These are phyloP conservation scores for Meloidogyne exigua DNA, from an alignment of 1,140 invertebrate species.

Conservation along the genomic window DNA sequence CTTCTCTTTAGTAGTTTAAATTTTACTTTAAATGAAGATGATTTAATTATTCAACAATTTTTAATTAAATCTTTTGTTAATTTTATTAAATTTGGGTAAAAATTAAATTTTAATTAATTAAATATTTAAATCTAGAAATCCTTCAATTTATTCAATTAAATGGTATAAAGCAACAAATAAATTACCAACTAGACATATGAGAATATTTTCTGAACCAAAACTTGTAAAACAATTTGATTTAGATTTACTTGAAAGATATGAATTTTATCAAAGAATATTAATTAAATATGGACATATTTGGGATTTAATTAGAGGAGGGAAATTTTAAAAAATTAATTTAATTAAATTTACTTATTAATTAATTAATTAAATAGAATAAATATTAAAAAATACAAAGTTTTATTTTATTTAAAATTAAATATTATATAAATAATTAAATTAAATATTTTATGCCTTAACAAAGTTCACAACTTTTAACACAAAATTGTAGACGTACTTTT, in stretches of 20 bases:
- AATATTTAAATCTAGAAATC: constrained; percentile 7
- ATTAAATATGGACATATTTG: background rate
- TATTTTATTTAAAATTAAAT: too few relatives aligned
- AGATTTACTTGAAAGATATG: background rate
- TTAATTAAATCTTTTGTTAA: constrained; percentile 12
- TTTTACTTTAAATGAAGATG: constrained; percentile 23
- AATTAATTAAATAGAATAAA: background rate
- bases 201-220: background rate
- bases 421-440: too few relatives aligned
- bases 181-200: background rate
- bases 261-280: background rate
- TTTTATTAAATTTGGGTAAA: constrained; percentile 31
- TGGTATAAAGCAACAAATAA: background rate
- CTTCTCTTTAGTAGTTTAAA: constrained; percentile 3
- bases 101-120: background rate
- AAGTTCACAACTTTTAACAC: background rate
- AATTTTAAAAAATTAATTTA: too few relatives aligned
- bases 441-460: too few relatives aligned
- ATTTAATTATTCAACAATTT: constrained; percentile 1
- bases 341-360: background rate
- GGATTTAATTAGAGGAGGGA: background rate
- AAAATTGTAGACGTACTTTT: background rate
- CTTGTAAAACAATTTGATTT: background rate
- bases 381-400: background rate
- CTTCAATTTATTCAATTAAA: background rate